phyloP scores from a whole-genome alignment of 2,888 invertebrate genomes.

The Lasiommata megera region DNA sequence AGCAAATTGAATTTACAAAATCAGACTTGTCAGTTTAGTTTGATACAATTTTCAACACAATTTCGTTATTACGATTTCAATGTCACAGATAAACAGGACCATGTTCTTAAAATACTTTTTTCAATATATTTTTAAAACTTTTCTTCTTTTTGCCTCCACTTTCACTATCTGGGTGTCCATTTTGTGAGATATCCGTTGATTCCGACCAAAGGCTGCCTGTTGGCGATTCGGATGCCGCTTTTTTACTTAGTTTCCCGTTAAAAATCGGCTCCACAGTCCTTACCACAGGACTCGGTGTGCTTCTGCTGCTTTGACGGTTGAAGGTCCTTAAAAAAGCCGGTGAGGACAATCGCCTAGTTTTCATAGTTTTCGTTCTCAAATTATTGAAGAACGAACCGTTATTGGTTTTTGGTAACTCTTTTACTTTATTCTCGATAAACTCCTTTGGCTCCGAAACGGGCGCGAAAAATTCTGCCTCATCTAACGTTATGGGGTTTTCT shows the following conservation, averaged over 20 bases:
- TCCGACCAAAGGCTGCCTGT: constrained; percentile 75
- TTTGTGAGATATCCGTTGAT: constrained; percentile 69
- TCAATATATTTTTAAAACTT: constrained; percentile 88
- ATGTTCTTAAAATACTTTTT: constrained; percentile 86
- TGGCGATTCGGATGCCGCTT: constrained; percentile 68
- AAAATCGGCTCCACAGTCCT: constrained; percentile 59
- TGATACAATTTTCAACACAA: neutral
- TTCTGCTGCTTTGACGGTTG: constrained; percentile 72
- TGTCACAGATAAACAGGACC: neutral
- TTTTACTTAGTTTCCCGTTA: constrained; percentile 60
- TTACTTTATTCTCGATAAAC: constrained; percentile 51
- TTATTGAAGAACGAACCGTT: constrained; percentile 73
- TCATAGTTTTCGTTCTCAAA: constrained; percentile 71
- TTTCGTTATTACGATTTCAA: neutral
- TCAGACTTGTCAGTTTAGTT: neutral
- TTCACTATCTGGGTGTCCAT: constrained; percentile 55
- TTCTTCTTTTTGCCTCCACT: constrained; percentile 79
- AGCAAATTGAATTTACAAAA: neutral
- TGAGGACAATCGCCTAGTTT: constrained; percentile 79
- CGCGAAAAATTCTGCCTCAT: constrained; percentile 79
- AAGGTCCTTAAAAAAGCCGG: constrained; percentile 82
- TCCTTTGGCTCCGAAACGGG: constrained; percentile 70
- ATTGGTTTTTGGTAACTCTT: constrained; percentile 61
- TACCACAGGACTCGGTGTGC: constrained; percentile 64
- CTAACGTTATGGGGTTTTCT: constrained; percentile 78